phyloP scores from a whole-genome alignment of 2,888 invertebrate genomes.

The Lymantria dispar region DNA sequence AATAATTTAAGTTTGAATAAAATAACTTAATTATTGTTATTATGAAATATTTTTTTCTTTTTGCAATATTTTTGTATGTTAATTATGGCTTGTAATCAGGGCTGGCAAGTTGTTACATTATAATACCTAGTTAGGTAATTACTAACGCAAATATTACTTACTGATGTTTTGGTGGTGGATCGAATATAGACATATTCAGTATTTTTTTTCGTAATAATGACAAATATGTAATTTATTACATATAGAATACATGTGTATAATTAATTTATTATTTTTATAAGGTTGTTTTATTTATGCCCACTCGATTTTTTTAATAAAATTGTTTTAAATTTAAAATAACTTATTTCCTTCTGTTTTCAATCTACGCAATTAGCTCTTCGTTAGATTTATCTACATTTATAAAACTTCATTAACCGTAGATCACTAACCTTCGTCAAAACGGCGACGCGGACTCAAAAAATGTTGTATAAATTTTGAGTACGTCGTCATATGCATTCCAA shows the following conservation, averaged over 20 bases:
- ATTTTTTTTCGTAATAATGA: conserved; percentile 8
- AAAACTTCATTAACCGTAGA: no score
- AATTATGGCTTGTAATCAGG: not conserved
- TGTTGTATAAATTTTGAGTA: no score
- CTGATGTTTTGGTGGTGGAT: not conserved
- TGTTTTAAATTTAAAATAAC: not conserved
- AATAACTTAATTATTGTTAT: not conserved
- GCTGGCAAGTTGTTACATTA: not conserved
- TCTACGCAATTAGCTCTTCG: no score
- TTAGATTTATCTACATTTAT: no score
- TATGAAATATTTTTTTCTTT: not conserved
- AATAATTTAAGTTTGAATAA: not conserved
- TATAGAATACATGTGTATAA: conserved; percentile 24
- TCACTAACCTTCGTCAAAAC: no score
- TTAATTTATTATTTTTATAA: conserved; percentile 30
- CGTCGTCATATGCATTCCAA: no score
- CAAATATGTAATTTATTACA: conserved; percentile 6
- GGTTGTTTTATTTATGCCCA: not conserved
- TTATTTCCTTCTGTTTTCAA: not conserved
- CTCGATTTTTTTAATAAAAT: not conserved
- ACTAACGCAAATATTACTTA: not conserved
- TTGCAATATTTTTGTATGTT: not conserved
- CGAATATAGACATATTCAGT: conserved; percentile 2
- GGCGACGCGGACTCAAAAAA: no score
- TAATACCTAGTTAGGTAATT: not conserved